Percentiles rank a stretch among this genome's conserved stretches.
These are phyloP conservation scores for Papilio machaon DNA, from an alignment of 1,140 invertebrate species.

Conservation along the genomic window DNA sequence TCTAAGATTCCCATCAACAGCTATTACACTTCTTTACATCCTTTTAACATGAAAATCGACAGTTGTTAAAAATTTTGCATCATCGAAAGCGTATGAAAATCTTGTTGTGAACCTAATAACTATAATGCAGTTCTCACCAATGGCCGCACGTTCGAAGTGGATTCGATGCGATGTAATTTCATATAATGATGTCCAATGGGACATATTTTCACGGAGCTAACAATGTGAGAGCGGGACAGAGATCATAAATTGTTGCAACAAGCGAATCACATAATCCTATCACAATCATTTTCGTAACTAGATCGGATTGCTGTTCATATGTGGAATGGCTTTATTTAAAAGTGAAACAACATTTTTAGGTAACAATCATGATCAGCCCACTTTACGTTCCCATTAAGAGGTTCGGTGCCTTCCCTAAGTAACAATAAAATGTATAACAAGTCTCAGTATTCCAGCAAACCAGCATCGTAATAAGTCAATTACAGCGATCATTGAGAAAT, in stretches of 20 bases:
- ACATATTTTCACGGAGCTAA: constrained; percentile 45
- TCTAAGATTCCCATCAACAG: too few species aligned
- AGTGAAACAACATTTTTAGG: neutral
- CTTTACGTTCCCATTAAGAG: too few species aligned
- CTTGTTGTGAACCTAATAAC: constrained; percentile 28
- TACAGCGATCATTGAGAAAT: neutral
- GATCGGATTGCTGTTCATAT: constrained; percentile 33
- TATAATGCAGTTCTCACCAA: constrained; percentile 23
- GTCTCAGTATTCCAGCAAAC: neutral
- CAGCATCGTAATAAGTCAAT: neutral
- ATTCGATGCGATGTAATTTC: constrained; percentile 43
- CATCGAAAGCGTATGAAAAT: constrained; percentile 13
- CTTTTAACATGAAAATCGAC: neutral
- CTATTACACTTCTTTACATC: neutral
- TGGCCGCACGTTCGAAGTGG: constrained; percentile 37
- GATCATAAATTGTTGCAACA: constrained; percentile 31
- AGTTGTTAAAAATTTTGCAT: neutral
- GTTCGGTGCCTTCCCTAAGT: too few species aligned
- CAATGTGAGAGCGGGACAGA: constrained; percentile 42
- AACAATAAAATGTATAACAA: neutral
- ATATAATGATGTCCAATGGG: constrained; percentile 44
- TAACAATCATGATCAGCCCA: neutral
- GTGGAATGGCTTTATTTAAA: constrained; percentile 14
- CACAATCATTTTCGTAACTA: constrained; percentile 36
- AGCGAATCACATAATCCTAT: constrained; percentile 26